Evolutionary conservation across 2,113 vertebrate genomes (phyloP), one percentile per base, ranked within the genome.

Genomic region (Gallinago undulata): DNA sequence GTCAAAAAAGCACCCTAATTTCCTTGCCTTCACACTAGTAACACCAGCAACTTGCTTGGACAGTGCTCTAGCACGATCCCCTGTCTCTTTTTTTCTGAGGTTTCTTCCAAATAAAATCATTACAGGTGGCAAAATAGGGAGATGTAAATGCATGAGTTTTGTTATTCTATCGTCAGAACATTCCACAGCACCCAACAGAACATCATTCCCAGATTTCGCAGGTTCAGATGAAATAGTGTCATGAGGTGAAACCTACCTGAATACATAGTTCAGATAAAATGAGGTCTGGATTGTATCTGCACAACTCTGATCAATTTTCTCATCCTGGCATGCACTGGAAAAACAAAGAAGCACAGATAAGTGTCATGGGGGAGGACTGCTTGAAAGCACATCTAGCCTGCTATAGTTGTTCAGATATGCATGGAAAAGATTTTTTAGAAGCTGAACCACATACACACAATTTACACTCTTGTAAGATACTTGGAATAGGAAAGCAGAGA

Each of bases 271-370:
- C n/a, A 50, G 21, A 33, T 7, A 35, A 74, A 79, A 56, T 8
- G 14, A 51, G 7, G 8, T 28, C 18, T 70, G 31, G 2, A 19
- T 13, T 45, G 2, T 25, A 30, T 39, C 31, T 59, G 8, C 10
- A 3, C 5, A 8, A 1, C 10, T 53, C 14, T 37, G 17, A 57
- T 39, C 1, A 1, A 10, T 27, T 48, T 43, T 14, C 2, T 57
- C 30, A 43, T 63, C 35, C 9, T 55, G 9, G 3, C 31, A 24
- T 27, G 47, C 23, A 9, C 23, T 28, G 24, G 13, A 64, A 82
- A 69, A 55, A 4, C 27, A 74, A 74, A 8, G 10, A 69, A 86
- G 18, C 15, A 30, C 5, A 45, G 3, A 1, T 28, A 31, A 28
- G 2, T 24, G 7, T 50, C 37, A 35, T 7, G 7, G 4, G 3